Evolutionary conservation across 2,113 vertebrate species (phyloP).

Genomic region (Archocentrus centrarchus): DNA sequence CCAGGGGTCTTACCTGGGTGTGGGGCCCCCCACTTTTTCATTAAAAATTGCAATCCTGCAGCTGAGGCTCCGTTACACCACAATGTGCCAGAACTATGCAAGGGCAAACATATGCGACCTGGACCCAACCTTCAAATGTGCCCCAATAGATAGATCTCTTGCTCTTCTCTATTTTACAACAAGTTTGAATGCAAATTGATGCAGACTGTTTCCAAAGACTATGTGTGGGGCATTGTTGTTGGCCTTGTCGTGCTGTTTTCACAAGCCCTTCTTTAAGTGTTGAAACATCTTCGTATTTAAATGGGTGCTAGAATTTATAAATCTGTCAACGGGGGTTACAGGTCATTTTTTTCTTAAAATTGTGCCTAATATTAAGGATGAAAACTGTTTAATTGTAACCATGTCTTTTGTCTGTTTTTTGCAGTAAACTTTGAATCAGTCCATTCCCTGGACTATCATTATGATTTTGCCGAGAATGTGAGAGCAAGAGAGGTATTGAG

Average conservation of each 20-base stretch:
- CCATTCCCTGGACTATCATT: conserved; percentile 39
- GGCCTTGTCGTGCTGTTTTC: conserved; percentile 60
- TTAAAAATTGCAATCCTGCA: conserved; percentile 73
- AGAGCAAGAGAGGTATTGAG: conserved; percentile 52
- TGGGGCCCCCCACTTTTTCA: conserved; percentile 72
- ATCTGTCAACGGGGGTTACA: neutral
- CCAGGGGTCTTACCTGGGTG: conserved; percentile 78
- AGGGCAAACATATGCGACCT: conserved; percentile 83
- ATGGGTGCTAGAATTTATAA: conserved; percentile 3
- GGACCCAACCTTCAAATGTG: conserved; percentile 71
- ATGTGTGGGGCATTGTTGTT: conserved; percentile 42
- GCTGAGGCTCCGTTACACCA: conserved; percentile 82
- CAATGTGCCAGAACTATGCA: conserved; percentile 73
- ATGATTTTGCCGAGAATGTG: conserved; percentile 46
- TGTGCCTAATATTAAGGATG: neutral
- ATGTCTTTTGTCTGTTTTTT: neutral
- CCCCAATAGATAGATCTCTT: conserved; percentile 70
- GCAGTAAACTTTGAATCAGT: conserved; percentile 18
- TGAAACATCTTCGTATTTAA: conserved; percentile 45
- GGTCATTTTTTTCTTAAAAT: neutral
- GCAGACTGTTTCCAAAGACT: conserved; percentile 56
- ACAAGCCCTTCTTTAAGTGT: conserved; percentile 60
- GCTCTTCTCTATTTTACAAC: conserved; percentile 62
- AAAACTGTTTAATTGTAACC: neutral
- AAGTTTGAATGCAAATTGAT: conserved; percentile 78